Percentiles rank a stretch among this genome's conserved stretches.
Evolutionary conservation across 2,113 vertebrate genomes (phyloP).

Genomic region (Dunckerocampus dactyliophorus): DNA sequence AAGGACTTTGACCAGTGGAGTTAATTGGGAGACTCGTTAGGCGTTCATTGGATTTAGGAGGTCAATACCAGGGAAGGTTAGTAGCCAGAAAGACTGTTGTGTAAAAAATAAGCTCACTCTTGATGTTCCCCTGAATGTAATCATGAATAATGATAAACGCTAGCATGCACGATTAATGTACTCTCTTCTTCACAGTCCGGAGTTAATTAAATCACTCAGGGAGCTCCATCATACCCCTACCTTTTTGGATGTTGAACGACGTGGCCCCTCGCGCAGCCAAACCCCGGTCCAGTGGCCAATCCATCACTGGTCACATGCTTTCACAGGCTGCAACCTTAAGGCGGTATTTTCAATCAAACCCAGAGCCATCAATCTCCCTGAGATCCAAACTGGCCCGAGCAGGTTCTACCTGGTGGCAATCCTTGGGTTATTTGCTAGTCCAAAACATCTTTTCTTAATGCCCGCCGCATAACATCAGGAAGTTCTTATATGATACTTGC

Average conservation of each 20-base stretch:
- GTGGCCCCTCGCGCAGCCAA: slow-evolving; percentile 50
- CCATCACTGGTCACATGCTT: slow-evolving; percentile 69
- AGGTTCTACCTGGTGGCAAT: slow-evolving; percentile 42
- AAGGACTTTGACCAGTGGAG: background rate
- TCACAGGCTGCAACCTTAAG: slow-evolving; percentile 66
- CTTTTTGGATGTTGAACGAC: slow-evolving; percentile 59
- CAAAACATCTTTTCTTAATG: background rate
- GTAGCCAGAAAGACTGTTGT: too few species aligned
- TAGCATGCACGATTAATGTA: slow-evolving; percentile 1
- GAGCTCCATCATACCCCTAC: slow-evolving; percentile 7
- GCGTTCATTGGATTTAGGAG: slow-evolving; percentile 28
- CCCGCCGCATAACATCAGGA: too few species aligned
- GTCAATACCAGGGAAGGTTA: slow-evolving; percentile 11
- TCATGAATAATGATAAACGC: background rate
- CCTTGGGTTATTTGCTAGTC: slow-evolving; percentile 38
- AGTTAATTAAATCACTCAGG: slow-evolving; percentile 58
- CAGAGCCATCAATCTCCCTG: slow-evolving; percentile 70
- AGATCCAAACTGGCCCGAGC: slow-evolving; percentile 32
- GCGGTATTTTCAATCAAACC: slow-evolving; percentile 78
- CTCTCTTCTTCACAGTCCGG: slow-evolving; percentile 26
- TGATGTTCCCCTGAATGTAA: background rate
- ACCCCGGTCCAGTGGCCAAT: slow-evolving; percentile 62
- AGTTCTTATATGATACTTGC: too few species aligned
- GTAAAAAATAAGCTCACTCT: too few species aligned
- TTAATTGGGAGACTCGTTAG: slow-evolving; percentile 28